Evolutionary conservation across 2,888 invertebrate genomes (phyloP), one percentile per base, ranked within the genome.

Genomic region (Chrysotoxum bicinctum): DNA sequence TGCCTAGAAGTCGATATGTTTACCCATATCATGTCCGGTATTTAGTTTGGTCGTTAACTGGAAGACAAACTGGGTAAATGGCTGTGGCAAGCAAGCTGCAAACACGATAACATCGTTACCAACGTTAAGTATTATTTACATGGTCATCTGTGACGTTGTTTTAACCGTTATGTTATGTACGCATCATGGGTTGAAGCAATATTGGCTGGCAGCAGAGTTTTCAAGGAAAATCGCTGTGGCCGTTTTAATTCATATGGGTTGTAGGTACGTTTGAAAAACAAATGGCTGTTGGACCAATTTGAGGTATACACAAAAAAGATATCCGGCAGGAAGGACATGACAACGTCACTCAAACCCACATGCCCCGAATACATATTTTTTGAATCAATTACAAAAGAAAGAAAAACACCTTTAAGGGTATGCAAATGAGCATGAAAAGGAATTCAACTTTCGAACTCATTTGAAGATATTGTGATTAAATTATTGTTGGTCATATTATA

Each of bases 111-210:
- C 68, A 81, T 85, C 80, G 66, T 74, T 75, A 79, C 68, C 79
- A 76, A 64, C 73, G 62, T 84, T 84, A 69, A 74, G 48, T 85
- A 54, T 81, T 85, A 85, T 85, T 84, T 76, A 73, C 85, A 81
- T 62, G 81, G 85, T 85, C 81, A 85, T 76, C 76, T 81, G 77
- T 81, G 81, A 81, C 81, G 85, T 77, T 40, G 81, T 81, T 37
- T 45, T 75, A 60, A 45, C 35, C 68, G 68, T 64, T 60, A 62
- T 68, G 37, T 68, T 68, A 72, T 70, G 50, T 70, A 83, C 79
- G 74, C 79, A 79, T 68, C 68, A 64, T 48, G 14, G 12, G 19
- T 21, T 50, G 56, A 35, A 60, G 48, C 37, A 62, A 52, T 50
- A 72, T 72, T 81, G 48, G 48, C 50, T 45, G 14, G 5, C 9